These are phyloP conservation scores for Colaptes auratus DNA, from an alignment of 2,113 vertebrate genomes.

Conservation along the genomic window DNA sequence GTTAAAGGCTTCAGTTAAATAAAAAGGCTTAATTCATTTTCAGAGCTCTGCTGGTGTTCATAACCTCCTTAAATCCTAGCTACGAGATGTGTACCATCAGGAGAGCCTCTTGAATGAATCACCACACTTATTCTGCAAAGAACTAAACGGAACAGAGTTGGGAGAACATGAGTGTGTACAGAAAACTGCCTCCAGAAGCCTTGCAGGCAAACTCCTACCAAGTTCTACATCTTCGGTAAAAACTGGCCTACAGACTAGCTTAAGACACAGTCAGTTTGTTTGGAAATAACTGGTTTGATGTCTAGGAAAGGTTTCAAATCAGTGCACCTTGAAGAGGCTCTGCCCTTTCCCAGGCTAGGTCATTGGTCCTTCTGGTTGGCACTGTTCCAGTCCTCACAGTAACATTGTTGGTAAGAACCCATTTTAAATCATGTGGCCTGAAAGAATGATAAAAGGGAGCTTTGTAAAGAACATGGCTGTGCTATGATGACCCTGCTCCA, in stretches of 20 bases:
- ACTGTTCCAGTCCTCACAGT: neutral
- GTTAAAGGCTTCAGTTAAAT: neutral
- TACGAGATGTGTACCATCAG: neutral
- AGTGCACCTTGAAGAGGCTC: neutral
- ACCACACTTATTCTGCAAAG: neutral
- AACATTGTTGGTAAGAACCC: neutral
- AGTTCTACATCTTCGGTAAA: neutral
- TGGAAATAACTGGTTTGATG: neutral
- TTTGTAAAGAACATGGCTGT: neutral
- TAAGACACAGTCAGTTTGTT: neutral
- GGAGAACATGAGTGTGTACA: neutral
- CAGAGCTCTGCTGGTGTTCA: neutral
- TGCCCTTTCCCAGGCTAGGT: neutral
- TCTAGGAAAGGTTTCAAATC: neutral
- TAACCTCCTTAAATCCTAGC: neutral
- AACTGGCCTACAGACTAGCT: neutral
- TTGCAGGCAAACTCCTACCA: neutral
- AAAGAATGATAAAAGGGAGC: neutral
- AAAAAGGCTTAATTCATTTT: neutral
- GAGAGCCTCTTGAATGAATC: neutral
- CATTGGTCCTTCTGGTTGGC: neutral
- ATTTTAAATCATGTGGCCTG: neutral
- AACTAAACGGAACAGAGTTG: neutral
- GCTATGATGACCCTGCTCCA: accelerated
- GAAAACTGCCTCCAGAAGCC: neutral